Evolutionary conservation across 2,797 vertebrate species (phyloP), one percentile per base, ranked within the genome.

Genomic region (Myotis myotis): DNA sequence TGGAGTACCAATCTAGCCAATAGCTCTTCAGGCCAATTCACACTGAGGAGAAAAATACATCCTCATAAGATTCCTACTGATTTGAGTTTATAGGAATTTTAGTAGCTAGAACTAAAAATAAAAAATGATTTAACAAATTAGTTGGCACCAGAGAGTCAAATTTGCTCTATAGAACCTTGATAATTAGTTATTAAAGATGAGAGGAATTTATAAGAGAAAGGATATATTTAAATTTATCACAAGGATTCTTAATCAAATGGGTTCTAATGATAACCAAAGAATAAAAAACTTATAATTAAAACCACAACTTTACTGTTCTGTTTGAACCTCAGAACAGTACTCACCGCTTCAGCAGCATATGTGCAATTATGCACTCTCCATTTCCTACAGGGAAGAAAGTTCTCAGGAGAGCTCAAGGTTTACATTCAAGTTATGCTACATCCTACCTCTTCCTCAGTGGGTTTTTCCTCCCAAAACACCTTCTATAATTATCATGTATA

Each of bases 71-170:
- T 30, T 36, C 22, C 38, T 44, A 49, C 0, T 47, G 60, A 38
- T 80, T 66, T 23, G 53, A 72, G 72, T 28, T 74, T 13, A 68
- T 17, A 71, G 9, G 23, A 41, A 57, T 71, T 75, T 75, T 33
- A 88, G 60, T 44, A 57, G 38, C 7, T 62, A 57, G 20, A 38
- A 86, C 36, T 30, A 81, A 89, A 71, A 57, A n/a, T 23, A 30
- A 57, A 22, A 88, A 74, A 38, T 80, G 6, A 89, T n/a, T 55
- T 83, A 76, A 49, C 11, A 79, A 95, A 92, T 68, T 23, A 81
- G 16, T 79, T 53, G 72, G 57, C 62, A 91, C 19, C 38, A 87
- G 78, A 92, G 47, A 93, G 68, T 95, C 53, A 76, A 75, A 11
- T 86, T 71, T 76, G 16, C 19, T 93, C 38, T 55, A 41, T 0